Percentiles rank a stretch among this genome's conserved stretches.
These are phyloP conservation scores for Ophthalmotilapia sp. DNA, from an alignment of 2,113 vertebrate species.

Conservation along the genomic window DNA sequence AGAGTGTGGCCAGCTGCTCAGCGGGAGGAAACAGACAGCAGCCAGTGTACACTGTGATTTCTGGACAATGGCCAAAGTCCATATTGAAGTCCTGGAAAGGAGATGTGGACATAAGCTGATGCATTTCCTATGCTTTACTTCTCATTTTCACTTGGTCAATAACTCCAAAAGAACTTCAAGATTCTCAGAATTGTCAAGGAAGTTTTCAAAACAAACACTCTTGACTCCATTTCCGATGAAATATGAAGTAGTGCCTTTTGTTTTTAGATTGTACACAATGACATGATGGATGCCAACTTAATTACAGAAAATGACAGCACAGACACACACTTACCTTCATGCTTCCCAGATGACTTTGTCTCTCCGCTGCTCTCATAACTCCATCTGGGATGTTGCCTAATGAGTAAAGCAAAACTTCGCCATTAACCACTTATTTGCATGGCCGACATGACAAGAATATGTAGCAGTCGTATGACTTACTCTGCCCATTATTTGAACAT, in stretches of 20 bases:
- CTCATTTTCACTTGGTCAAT: not conserved
- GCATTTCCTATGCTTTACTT: not conserved
- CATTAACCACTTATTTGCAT: not conserved
- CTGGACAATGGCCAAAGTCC: slow-evolving; percentile 89
- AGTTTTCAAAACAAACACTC: not conserved
- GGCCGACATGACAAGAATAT: not conserved
- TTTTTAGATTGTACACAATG: not conserved
- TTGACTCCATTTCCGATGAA: not conserved
- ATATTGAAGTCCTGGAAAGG: slow-evolving; percentile 88
- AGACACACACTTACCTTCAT: slow-evolving; percentile 83
- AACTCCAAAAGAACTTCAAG: not conserved
- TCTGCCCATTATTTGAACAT: slow-evolving; percentile 85
- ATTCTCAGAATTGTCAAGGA: not conserved
- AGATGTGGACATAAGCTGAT: not conserved
- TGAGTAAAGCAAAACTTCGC: not conserved
- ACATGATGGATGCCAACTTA: not conserved
- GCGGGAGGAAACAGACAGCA: slow-evolving; percentile 88
- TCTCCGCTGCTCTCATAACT: slow-evolving; percentile 88
- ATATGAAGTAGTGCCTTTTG: not conserved
- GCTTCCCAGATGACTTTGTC: slow-evolving; percentile 91
- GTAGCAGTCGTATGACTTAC: slow-evolving; percentile 59
- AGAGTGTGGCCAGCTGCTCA: slow-evolving; percentile 81
- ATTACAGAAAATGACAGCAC: not conserved
- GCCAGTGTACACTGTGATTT: slow-evolving; percentile 93
- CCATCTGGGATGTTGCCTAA: slow-evolving; percentile 69